Base-by-base conservation (phyloP, 2,113 vertebrate genomes). In the Chlorodrepanis virens region DNA sequence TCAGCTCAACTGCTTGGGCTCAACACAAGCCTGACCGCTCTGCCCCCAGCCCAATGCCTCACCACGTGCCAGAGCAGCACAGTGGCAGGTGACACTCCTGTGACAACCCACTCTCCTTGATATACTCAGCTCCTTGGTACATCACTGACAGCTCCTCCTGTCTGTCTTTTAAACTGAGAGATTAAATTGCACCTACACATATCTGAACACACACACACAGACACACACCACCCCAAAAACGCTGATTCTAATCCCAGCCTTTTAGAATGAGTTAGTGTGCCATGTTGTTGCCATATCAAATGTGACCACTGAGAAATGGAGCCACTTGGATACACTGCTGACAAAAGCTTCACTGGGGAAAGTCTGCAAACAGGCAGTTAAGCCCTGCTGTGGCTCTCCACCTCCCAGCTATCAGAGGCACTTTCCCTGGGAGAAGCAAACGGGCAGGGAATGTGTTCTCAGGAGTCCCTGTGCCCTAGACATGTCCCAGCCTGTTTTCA, bases 71-170 rank as follows among this genome's bases (percentile, higher is more conserved):
- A 82, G 54, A 35, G 16, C 11, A 7, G 15, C 3, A 4, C 40
- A 31, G 59, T 0, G 4, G 39, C 39, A 65, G n/a, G 40, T 39
- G 60, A 65, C 50, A 23, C 8, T 40, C n/a, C 14, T 0, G 0
- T 13, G 44, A 49, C 18, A 39, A 28, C 20, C 49, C 8, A 1
- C 29, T 16, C 27, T 49, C 59, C 27, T 44, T 19, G 25, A 31
- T 6, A 8, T 0, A n/a, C 12, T 56, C 76, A 56, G 64, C 23
- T 24, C 37, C 64, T 49, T 8, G 0, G 4, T 8, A 35, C 44
- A 12, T 49, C 60, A 49, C 8, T 28, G n/a, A 49, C 37, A 67
- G 54, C 27, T 81, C 64, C n/a, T 63, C 39, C 64, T 6, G 2
- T 9, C 25, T 1, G 0, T 22, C 37, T 40, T 78, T 71, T 35